Evolutionary conservation across 2,888 invertebrate species (phyloP).

Genomic region (Ornithoptera priamus): DNA sequence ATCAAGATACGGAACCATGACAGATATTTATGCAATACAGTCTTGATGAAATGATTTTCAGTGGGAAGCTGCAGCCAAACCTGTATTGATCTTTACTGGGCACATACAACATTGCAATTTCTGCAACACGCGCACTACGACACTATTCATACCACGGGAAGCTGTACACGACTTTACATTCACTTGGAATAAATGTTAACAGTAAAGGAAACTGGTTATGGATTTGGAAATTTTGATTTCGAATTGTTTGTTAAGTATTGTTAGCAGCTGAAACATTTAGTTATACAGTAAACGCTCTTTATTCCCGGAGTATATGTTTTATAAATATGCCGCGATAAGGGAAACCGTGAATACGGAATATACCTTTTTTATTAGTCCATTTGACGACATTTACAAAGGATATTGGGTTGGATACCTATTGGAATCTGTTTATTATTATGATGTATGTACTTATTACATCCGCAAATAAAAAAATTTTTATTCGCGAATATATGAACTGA

Average conservation of each 20-base stretch:
- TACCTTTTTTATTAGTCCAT: too few relatives aligned
- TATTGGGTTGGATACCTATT: too few relatives aligned
- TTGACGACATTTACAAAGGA: too few relatives aligned
- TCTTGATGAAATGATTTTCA: constrained; percentile 2
- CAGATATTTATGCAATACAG: not conserved
- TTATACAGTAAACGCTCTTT: too few relatives aligned
- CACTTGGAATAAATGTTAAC: not conserved
- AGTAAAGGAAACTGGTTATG: not conserved
- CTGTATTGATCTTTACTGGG: not conserved
- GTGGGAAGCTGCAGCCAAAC: constrained; percentile 4
- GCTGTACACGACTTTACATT: not conserved
- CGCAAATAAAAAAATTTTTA: too few relatives aligned
- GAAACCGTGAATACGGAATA: too few relatives aligned
- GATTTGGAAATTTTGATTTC: not conserved
- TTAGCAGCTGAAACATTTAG: too few relatives aligned
- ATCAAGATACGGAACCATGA: not conserved
- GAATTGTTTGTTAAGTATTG: not conserved
- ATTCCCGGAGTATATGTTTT: too few relatives aligned
- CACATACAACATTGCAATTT: not conserved
- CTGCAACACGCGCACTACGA: not conserved
- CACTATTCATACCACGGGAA: not conserved
- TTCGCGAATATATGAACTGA: too few relatives aligned
- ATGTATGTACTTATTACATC: too few relatives aligned
- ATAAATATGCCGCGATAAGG: too few relatives aligned
- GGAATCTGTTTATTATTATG: too few relatives aligned